Evolutionary conservation across 1,140 invertebrate species (phyloP).

Genomic region (Mamestra configurata): DNA sequence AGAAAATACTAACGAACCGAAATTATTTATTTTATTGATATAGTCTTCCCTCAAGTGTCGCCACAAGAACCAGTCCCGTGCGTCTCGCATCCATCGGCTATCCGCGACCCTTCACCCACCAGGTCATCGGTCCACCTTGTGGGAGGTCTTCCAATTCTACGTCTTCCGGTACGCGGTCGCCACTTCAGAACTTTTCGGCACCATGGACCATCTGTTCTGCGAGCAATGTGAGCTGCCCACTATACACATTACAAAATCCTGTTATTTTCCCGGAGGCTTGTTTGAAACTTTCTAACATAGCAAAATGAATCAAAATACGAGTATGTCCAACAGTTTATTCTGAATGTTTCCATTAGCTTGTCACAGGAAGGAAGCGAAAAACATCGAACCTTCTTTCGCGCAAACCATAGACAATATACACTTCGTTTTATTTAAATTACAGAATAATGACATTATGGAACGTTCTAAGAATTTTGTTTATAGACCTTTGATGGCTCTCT

Average conservation of each 20-base stretch:
- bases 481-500: slow-evolving; percentile 17
- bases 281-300: slow-evolving; percentile 13
- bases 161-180: too few species aligned
- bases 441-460: not conserved
- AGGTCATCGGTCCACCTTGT: too few species aligned
- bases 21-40: too few species aligned
- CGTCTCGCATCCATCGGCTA: too few species aligned
- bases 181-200: too few species aligned
- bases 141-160: too few species aligned
- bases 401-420: slow-evolving; percentile 19
- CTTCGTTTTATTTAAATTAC: slow-evolving; percentile 24
- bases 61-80: too few species aligned
- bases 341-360: slow-evolving; percentile 10
- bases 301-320: slow-evolving; percentile 33
- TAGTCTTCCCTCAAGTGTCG: too few species aligned
- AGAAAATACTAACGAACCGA: too few species aligned
- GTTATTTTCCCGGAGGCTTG: not conserved
- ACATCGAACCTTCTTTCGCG: slow-evolving; percentile 21
- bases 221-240: too few species aligned
- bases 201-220: too few species aligned
- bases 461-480: not conserved
- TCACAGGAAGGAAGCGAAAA: slow-evolving; percentile 21
- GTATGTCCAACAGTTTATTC: slow-evolving; percentile 7
- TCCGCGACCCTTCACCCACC: too few species aligned
- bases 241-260: not conserved